Base-by-base conservation (phyloP, 2,888 invertebrate species). In the Magallana nippona region DNA sequence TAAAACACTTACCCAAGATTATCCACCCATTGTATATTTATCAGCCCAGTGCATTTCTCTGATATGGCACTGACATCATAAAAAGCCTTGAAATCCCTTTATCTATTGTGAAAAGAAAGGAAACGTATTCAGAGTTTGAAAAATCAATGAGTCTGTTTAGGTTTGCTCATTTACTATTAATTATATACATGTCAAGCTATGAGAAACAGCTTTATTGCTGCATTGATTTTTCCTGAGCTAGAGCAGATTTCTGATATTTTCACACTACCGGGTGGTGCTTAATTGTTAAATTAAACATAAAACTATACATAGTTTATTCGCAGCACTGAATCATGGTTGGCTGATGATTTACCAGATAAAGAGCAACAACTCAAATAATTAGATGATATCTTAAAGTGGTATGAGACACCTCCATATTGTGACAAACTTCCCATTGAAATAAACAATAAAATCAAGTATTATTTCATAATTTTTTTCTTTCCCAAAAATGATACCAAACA, bases 121-220 rank as follows among this genome's bases (percentile, higher is more conserved):
- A 27, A 19, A 71, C 22, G 32, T 22, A 32, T 27, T 1, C 10
- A 27, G 22, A 27, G 71, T 71, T 27, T 71, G 71, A 71, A 71
- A 71, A 71, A 71, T 71, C 71, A 71, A 71, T 71, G 22, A 22
- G 22, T 71, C 27, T 71, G 27, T 71, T 71, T 15, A 71, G 5
- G 71, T 71, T 71, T 71, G 27, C 71, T 71, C 71, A 71, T 71
- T 71, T 27, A 71, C 27, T 32, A 71, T 71, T 32, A 71, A 27
- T 71, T 71, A 27, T 63, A 13, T 22, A 22, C 71, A 71, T 71
- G 71, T 22, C 71, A 71, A 71, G 27, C 71, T 71, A 32, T 71
- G 71, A 32, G 71, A 71, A 71, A 71, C 15, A 71, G 22, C 15
- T 71, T 27, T 71, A 71, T 71, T 10, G 71, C 71, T 27, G 11